Conservation (phyloP, 1,140 invertebrate species). For the Samia ricini region DNA sequence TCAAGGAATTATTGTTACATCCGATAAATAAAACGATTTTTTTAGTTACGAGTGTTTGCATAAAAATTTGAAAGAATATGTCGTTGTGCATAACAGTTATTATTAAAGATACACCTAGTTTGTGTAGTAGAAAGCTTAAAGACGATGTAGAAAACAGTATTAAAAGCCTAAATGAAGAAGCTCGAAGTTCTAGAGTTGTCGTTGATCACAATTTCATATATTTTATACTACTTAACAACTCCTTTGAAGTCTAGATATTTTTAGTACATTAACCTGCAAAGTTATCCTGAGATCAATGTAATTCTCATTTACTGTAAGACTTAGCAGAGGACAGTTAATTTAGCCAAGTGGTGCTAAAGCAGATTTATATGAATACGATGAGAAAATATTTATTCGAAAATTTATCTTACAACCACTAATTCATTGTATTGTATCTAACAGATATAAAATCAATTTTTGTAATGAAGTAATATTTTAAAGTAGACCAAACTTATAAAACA, state of each 20-base stretch:
- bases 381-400: slow-evolving; percentile 42
- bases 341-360: slow-evolving; percentile 47
- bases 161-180: slow-evolving; percentile 49
- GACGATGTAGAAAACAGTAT: slow-evolving; percentile 43
- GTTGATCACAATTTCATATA: slow-evolving; percentile 3
- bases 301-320: slow-evolving; percentile 14
- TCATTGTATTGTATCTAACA: slow-evolving; percentile 30
- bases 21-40: background rate
- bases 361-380: slow-evolving; percentile 43
- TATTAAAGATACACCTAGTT: background rate
- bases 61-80: background rate
- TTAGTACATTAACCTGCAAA: background rate
- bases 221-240: background rate
- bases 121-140: slow-evolving; percentile 21
- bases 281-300: background rate
- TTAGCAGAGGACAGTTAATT: slow-evolving; percentile 38
- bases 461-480: slow-evolving; percentile 12
- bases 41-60: background rate
- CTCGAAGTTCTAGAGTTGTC: slow-evolving; percentile 28
- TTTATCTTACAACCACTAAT: slow-evolving; percentile 32
- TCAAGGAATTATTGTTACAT: background rate
- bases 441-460: slow-evolving; percentile 33
- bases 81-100: slow-evolving; percentile 7
- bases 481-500: slow-evolving; percentile 27
- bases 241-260: background rate